Evolutionary conservation across 2,888 invertebrate species (phyloP).

Genomic region (Phyllotreta striolata): DNA sequence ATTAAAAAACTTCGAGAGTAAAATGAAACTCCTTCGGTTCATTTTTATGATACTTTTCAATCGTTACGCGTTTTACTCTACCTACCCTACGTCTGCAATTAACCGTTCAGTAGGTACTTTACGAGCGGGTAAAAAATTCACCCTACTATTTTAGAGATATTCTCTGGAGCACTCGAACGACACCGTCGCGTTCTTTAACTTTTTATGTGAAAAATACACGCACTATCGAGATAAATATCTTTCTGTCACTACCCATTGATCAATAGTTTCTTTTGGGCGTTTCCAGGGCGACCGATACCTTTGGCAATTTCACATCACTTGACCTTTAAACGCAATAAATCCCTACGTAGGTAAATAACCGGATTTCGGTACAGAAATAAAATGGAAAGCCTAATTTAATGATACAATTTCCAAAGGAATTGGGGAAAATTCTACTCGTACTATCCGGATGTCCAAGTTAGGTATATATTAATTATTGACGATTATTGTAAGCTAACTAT

Average conservation of each 20-base stretch:
- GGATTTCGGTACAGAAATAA: neutral
- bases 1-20: too few relatives aligned
- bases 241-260: slow-evolving; percentile 30
- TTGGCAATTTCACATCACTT: slow-evolving; percentile 20
- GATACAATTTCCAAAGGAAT: too few relatives aligned
- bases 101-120: too few relatives aligned
- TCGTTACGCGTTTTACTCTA: too few relatives aligned
- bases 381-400: neutral
- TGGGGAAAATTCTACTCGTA: too few relatives aligned
- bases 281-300: slow-evolving; percentile 25
- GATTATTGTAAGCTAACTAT: too few relatives aligned
- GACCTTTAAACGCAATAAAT: slow-evolving; percentile 12
- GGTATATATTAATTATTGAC: too few relatives aligned
- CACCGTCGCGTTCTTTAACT: slow-evolving; percentile 7
- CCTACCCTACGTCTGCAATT: too few relatives aligned
- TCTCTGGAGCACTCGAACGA: neutral
- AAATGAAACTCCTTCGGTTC: too few relatives aligned
- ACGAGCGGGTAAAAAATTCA: too few relatives aligned
- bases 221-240: slow-evolving; percentile 30
- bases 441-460: too few relatives aligned
- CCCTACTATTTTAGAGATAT: neutral
- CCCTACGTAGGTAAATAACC: neutral
- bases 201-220: slow-evolving; percentile 29
- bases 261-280: slow-evolving; percentile 29
- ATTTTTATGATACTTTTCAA: too few relatives aligned